Evolutionary conservation across 2,113 vertebrate genomes (phyloP).

Genomic region (Chamaea fasciata): DNA sequence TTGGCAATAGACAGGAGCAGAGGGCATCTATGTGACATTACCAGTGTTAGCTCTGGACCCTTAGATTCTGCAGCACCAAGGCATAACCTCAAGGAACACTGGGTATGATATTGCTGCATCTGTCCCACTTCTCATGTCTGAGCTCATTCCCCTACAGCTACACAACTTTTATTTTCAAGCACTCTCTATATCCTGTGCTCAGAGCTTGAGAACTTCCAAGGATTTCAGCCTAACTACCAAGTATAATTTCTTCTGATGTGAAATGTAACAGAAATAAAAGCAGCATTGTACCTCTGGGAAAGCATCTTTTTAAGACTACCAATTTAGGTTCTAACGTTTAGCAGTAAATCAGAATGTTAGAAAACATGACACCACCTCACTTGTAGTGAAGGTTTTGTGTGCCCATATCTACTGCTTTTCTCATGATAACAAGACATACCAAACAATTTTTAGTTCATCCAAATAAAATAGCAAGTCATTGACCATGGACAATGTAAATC

Average conservation of each 20-base stretch:
- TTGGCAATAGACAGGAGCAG: background rate
- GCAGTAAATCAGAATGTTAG: background rate
- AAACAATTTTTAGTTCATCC: background rate
- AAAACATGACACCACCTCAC: background rate
- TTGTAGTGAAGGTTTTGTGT: background rate
- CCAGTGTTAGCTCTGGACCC: background rate
- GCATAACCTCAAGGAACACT: background rate
- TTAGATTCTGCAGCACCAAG: background rate
- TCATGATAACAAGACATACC: background rate
- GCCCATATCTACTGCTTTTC: background rate
- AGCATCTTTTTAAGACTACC: background rate
- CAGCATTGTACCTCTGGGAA: background rate
- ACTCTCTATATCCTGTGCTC: background rate
- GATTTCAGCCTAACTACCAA: background rate
- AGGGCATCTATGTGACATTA: background rate
- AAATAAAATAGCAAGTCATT: background rate
- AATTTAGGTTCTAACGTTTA: background rate
- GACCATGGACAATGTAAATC: background rate
- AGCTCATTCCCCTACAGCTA: background rate
- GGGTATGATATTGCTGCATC: background rate
- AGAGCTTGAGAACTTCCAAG: background rate
- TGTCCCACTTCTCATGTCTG: rapidly evolving
- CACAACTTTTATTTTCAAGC: background rate
- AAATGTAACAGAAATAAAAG: background rate
- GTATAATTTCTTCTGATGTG: background rate